These are phyloP conservation scores for Eumacrocentrus americanus DNA, from an alignment of 2,888 invertebrate species.

Conservation along the genomic window DNA sequence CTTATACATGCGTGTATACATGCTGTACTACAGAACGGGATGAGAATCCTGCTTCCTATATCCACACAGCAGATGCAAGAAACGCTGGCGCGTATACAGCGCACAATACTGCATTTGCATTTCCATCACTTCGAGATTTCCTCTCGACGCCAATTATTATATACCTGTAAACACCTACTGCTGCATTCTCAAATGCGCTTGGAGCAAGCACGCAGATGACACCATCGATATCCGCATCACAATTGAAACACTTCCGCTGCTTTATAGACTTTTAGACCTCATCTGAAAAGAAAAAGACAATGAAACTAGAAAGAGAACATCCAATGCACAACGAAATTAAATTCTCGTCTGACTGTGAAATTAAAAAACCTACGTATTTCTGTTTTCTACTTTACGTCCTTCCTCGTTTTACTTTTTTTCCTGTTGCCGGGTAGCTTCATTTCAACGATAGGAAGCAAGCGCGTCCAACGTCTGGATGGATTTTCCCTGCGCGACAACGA, in stretches of 20 bases:
- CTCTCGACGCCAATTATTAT: neutral
- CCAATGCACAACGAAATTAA: conserved; percentile 21
- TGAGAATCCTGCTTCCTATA: neutral
- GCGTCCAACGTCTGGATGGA: conserved; percentile 20
- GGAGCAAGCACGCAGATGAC: neutral
- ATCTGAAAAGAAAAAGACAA: too few species aligned
- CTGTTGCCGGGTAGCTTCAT: conserved; percentile 18
- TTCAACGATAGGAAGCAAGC: conserved; percentile 23
- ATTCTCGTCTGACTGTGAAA: conserved; percentile 14
- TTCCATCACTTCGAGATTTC: neutral
- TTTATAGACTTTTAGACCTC: too few species aligned
- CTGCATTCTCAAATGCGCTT: conserved; percentile 1
- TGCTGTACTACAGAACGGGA: neutral
- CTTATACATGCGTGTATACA: neutral
- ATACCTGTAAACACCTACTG: too few species aligned
- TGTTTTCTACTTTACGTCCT: conserved; percentile 13
- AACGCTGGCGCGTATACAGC: neutral
- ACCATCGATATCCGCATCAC: conserved; percentile 11
- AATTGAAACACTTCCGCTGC: conserved; percentile 1
- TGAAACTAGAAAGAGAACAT: too few species aligned
- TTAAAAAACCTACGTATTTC: conserved; percentile 11
- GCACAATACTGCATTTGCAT: neutral
- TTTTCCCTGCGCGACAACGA: conserved; percentile 21
- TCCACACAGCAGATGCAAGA: neutral
- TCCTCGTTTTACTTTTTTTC: conserved; percentile 2